Evolutionary conservation across 2,888 invertebrate species (phyloP), one percentile per base, ranked within the genome.

Genomic region (Agonopterix alstromeriana): DNA sequence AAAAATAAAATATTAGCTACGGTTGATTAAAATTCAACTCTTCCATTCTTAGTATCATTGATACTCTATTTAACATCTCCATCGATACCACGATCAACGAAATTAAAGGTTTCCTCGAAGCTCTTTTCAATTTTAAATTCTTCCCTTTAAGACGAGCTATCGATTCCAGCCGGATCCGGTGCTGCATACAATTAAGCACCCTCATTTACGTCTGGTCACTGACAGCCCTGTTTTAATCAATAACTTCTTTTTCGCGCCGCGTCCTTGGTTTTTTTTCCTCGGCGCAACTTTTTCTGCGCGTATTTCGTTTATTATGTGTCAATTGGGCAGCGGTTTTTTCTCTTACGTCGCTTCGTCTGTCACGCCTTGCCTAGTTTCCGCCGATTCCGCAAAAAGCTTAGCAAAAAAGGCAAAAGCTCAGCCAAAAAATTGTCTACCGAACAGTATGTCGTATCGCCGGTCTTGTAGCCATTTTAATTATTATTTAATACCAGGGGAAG

Each of bases 401-500:
- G 72, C 78, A 85, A 86, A 88, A 84, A 86, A 78, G 75, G 70
- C 74, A 75, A 83, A 85, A 87, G 85, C 86, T 85, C 68, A 61
- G 65, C 78, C 84, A 87, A 88, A 88, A 88, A 85, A 87, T 87
- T 71, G 88, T 88, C 88, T 86, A 84, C 86, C 80, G 74, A 81
- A 81, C 77, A 76, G 74, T 82, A 81, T 84, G 80, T 82, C 80
- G 82, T 79, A 84, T 81, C 83, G 82, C 77, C 80, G 73, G 77
- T 82, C 82, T 85, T 85, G 84, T 84, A 88, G 86, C 87, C 88
- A 87, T 88, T 88, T 88, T 88, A 88, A 88, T 88, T 88, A 88
- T 88, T 88, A 88, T 88, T 88, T 88, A 88, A 88, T 88, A 86
- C 83, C 82, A 69, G 78, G 86, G 84, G 82, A 82, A 83, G 79